Evolutionary conservation across 2,888 invertebrate species (phyloP), one percentile per base, ranked within the genome.

Genomic region (Anoncus sp.): DNA sequence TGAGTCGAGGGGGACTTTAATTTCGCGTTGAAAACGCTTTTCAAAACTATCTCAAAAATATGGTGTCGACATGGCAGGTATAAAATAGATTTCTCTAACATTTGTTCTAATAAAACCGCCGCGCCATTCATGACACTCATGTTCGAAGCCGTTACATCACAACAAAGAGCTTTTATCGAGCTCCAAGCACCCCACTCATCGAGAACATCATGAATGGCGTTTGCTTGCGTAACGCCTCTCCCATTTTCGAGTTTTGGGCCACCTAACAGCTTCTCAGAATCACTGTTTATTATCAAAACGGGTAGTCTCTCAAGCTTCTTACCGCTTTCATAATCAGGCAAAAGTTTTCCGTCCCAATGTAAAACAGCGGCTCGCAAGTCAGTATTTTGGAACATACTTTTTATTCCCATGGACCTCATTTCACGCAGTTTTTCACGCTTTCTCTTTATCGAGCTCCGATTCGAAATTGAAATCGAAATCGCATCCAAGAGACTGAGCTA

Each of bases 121-220:
- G 79, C 53, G 40, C 75, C 81, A 43, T 76, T 77, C 18, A 35
- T 43, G 14, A 45, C 24, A 16, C 79, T 77, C 18, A 67, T 35
- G 31, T 81, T 79, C 12, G 81, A 74, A 35, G 67, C 69, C 5
- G 81, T 77, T 35, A 77, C 75, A 62, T 79, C 69, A 62, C 76
- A 79, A 49, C 79, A 77, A 18, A 77, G 24, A 27, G 72, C 76
- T 59, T 66, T 57, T 18, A 77, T 38, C 12, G 24, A 47, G 20
- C 63, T 18, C 38, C 53, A 24, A 20, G 74, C n/a, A 18, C 62
- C 77, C 72, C 75, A 79, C 40, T 81, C 81, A 43, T 20, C 53
- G 40, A 79, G 27, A 40, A 57, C 53, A n/a, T 81, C 74, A 59
- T 60, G 66, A 24, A 79, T 66, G 10, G 74, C 75, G 47, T 66